These are phyloP conservation scores for Gobio gobio DNA, from an alignment of 2,113 vertebrate species.

Conservation along the genomic window DNA sequence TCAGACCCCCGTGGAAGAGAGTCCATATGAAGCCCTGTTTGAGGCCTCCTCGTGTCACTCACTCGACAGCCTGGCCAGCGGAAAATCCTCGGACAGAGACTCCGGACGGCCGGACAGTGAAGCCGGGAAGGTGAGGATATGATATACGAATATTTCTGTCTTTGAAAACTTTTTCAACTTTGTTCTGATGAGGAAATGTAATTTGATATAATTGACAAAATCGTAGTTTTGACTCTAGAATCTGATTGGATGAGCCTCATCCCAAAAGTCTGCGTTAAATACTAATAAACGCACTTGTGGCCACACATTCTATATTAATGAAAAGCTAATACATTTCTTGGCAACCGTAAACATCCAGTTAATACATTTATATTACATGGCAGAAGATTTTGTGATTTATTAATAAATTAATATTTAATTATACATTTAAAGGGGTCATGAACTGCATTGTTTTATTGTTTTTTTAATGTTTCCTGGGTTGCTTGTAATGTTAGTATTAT, in stretches of 20 bases:
- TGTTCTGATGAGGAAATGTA: not conserved
- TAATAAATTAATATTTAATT: not conserved
- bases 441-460: too few species aligned
- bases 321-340: not conserved
- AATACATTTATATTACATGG: not conserved
- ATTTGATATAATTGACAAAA: not conserved
- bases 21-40: slow-evolving; percentile 90
- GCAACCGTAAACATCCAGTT: not conserved
- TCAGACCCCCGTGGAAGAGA: slow-evolving; percentile 82
- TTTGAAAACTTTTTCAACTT: not conserved
- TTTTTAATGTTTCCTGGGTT: too few species aligned
- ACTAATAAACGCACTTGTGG: not conserved
- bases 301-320: not conserved
- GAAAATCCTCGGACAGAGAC: slow-evolving; percentile 90
- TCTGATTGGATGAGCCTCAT: not conserved
- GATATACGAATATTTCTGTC: too few species aligned
- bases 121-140: slow-evolving; percentile 73
- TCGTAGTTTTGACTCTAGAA: not conserved
- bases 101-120: slow-evolving; percentile 83
- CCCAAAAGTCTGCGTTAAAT: not conserved
- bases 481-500: too few species aligned
- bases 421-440: not conserved
- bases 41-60: slow-evolving; percentile 95
- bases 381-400: not conserved
- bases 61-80: slow-evolving; percentile 90